Base-by-base conservation (phyloP, 2,113 vertebrate genomes). In the Ploceus nigricollis region DNA sequence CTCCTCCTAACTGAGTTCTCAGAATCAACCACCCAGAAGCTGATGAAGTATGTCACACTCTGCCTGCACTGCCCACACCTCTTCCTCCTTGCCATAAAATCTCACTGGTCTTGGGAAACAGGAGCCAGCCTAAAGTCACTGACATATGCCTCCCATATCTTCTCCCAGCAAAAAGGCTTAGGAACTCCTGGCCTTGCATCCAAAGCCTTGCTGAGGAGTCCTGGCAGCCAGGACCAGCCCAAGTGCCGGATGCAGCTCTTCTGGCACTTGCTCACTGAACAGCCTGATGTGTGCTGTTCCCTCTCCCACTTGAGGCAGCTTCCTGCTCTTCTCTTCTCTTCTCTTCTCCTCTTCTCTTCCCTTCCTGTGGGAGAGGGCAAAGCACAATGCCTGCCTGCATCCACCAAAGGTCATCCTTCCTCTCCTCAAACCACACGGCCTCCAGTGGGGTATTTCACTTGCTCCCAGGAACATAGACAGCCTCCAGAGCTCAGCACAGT, bases 211-310 rank as follows among this genome's bases (percentile, higher is more conserved):
- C 48, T 69, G 37, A 65, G n/a, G 45, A 78, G 37, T 44, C 8
- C 35, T 37, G 44, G 47, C 35, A 87, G 51, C 28, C 64, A 73
- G 69, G 21, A 64, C 13, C 30, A 68, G 39, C 27, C 37, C 2
- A 2, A 11, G 25, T 35, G 40, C 37, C 0, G 0, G 45, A 65
- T 2, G 6, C 33, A 66, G 22, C 37, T 65, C 42, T 84, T 37
- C 25, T 31, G 60, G 64, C 13, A 11, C 42, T 56, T 48, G 76
- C 27, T 77, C 70, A 53, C 16, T 27, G 53, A 39, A 35, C 35
- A 80, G 30, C 42, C 48, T 47, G 37, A 30, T 0, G 0, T 30
- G 21, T 6, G 22, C 35, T 57, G 13, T 1, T 71, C 53, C 57
- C 11, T 60, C 33, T 85, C 21, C 45, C 35, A 58, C 8, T 10